Base-by-base conservation (phyloP, 2,888 invertebrate genomes). In the Dimorphilus gyrociliatus region DNA sequence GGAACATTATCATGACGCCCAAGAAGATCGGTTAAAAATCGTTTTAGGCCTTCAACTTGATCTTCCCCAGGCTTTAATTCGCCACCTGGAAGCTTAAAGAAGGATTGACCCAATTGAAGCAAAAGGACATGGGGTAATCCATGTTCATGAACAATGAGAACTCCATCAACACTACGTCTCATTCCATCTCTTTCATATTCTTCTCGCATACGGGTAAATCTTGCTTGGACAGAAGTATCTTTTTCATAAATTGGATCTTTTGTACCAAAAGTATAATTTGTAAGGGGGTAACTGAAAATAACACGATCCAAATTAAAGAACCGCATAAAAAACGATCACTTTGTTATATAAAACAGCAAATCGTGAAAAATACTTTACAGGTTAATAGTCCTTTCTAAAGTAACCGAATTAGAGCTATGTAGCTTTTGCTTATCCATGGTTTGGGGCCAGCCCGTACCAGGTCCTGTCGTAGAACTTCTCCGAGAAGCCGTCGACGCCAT, bases 221-320 rank as follows among this genome's bases (percentile, higher is more conserved):
- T 69, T 2, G 94, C 94, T 23, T 88, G 86, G 15, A 99, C 97
- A 12, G 92, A 92, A 1, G 88, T 85, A 68, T 99, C 97, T 64
- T 85, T 86, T 65, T 99, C 97, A 65, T 92, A 92, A 30, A 94
- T 69, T 3, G 94, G 84, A 56, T 99, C 97, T 66, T 99, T 99
- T 25, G 92, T 94, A 37, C 94, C 94, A 60, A 99, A 99, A 45
- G 92, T 97, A 69, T 99, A 99, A 68, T 97, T 97, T 45, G 90
- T 90, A 44, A 99, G 67, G 13, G 94, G 94, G 67, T 94, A 72
- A 38, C 69, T 68, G 42, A 15, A 49, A 42, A n/a, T n/a, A n/a
- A n/a, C n/a, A n/a, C n/a, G n/a, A n/a, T n/a, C n/a, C n/a, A n/a
- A n/a, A n/a, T n/a, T n/a, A n/a, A n/a, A n/a, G n/a, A n/a, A n/a